Percentiles rank a stretch among this genome's conserved stretches.
Evolutionary conservation across 2,888 invertebrate species (phyloP).

Genomic region (Augiades crinisus): DNA sequence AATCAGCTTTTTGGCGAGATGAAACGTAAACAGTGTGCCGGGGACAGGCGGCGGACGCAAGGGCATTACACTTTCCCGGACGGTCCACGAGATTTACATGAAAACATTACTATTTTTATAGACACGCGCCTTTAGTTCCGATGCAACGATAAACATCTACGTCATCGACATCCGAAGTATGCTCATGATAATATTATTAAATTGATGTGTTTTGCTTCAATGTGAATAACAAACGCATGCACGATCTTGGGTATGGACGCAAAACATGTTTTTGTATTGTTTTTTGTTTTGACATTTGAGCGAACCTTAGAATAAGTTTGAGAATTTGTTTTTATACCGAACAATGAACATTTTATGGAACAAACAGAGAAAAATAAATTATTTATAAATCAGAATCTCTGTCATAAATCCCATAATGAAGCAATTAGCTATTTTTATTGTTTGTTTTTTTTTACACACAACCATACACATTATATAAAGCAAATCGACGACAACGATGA

Average conservation of each 20-base stretch:
- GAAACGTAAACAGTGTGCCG: conserved; percentile 55
- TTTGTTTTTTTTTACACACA: no score
- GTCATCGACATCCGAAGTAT: neutral
- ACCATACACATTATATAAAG: no score
- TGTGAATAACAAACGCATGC: neutral
- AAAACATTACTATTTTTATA: conserved; percentile 22
- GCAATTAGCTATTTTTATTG: no score
- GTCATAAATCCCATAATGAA: no score
- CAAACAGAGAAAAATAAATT: no score
- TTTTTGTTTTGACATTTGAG: no score
- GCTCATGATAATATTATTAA: conserved; percentile 4
- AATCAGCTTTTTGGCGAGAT: conserved; percentile 49
- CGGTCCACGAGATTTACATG: conserved; percentile 42
- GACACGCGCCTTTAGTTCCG: conserved; percentile 1
- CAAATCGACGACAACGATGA: no score
- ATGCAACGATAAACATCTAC: conserved; percentile 15
- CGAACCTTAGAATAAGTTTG: no score
- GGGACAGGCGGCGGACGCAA: conserved; percentile 57
- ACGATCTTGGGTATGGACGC: neutral
- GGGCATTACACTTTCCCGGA: conserved; percentile 61
- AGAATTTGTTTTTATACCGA: no score
- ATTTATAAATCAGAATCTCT: no score
- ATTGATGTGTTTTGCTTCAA: neutral
- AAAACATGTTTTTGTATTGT: neutral
- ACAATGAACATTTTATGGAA: no score